A percentile compares a stretch with the other conserved stretches of the same genome.
Evolutionary conservation across 2,797 vertebrate genomes (phyloP).

Genomic region (Meda fulgida): DNA sequence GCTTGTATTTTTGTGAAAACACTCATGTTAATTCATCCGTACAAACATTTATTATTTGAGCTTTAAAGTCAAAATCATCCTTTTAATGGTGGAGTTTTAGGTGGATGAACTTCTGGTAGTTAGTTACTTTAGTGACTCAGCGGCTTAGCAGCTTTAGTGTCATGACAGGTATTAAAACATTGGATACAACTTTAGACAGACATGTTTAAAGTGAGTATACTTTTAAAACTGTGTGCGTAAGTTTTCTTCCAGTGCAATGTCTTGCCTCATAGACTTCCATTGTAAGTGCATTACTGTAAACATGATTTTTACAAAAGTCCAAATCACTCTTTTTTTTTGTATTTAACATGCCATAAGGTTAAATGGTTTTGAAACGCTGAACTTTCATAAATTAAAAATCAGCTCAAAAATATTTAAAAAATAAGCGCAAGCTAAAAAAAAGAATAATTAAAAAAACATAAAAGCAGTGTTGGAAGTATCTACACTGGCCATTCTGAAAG

Average conservation of each 20-base stretch:
- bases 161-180: background rate
- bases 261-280: background rate
- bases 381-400: background rate
- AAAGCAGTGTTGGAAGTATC: background rate
- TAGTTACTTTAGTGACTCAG: background rate
- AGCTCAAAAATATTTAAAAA: background rate
- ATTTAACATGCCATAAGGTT: background rate
- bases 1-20: background rate
- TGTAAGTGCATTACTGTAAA: background rate
- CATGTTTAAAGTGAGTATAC: background rate
- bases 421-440: background rate
- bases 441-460: no score
- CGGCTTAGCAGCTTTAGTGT: background rate
- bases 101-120: background rate
- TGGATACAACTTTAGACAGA: background rate
- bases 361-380: background rate
- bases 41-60: background rate
- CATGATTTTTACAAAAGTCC: background rate
- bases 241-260: background rate
- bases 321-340: background rate
- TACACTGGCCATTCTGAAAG: background rate
- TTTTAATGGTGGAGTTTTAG: background rate
- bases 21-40: background rate
- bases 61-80: background rate
- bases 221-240: background rate